Conservation (phyloP, 2,113 vertebrate species). For the Genyomyrus donnyi region DNA sequence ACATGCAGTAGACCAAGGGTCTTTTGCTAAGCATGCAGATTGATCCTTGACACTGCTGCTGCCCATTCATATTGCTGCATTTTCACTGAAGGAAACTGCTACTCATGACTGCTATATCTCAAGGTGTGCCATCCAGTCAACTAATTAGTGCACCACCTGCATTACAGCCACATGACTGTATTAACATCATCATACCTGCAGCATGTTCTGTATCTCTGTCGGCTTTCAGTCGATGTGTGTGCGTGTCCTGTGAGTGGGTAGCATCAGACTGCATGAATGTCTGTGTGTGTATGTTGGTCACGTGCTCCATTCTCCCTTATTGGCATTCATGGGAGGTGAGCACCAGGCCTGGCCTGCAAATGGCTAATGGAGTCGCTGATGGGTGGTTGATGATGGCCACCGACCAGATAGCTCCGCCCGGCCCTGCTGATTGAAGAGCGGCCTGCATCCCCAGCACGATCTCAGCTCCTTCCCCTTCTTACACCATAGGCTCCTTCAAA, state of each 20-base stretch:
- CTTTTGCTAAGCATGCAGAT: background rate
- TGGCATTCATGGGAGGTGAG: slow-evolving; percentile 63
- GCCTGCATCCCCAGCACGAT: background rate
- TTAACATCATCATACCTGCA: background rate
- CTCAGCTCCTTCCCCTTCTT: background rate
- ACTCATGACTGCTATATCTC: too few relatives aligned
- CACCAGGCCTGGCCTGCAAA: slow-evolving; percentile 54
- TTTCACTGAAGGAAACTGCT: background rate
- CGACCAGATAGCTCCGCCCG: background rate
- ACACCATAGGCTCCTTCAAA: background rate
- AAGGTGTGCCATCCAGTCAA: background rate
- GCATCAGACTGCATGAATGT: background rate
- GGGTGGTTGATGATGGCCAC: slow-evolving; percentile 63
- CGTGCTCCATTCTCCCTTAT: slow-evolving; percentile 45
- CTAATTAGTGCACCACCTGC: background rate
- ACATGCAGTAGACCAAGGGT: background rate
- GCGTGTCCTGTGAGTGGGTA: background rate
- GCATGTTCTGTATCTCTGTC: background rate
- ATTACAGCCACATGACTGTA: background rate
- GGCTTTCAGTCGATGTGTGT: background rate
- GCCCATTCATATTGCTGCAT: background rate
- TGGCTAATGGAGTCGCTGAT: slow-evolving; percentile 67
- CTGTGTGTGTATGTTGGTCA: background rate
- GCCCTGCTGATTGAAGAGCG: background rate
- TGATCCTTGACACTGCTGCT: background rate